Evolutionary conservation across 2,888 invertebrate species (phyloP).

Genomic region (Cetonia aurata): DNA sequence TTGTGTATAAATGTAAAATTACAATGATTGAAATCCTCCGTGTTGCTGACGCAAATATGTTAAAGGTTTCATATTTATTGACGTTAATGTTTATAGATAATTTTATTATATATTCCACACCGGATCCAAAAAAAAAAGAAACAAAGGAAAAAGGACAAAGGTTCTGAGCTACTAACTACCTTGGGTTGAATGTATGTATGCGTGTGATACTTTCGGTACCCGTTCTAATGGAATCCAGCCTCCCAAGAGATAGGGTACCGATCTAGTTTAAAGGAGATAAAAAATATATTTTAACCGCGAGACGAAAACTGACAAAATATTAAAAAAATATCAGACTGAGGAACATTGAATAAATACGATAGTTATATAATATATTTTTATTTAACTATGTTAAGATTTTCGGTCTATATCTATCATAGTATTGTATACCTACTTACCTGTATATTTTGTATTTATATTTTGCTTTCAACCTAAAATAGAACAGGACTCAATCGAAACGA

Average conservation of each 20-base stretch:
- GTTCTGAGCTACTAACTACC: background rate
- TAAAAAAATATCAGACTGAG: constrained; percentile 37
- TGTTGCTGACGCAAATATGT: constrained; percentile 28
- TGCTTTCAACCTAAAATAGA: constrained; percentile 4
- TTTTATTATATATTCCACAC: background rate
- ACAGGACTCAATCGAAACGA: constrained; percentile 14
- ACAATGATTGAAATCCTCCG: constrained; percentile 26
- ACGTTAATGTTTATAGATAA: constrained; percentile 27
- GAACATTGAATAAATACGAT: constrained; percentile 31
- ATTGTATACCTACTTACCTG: constrained; percentile 27
- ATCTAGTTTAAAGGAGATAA: constrained; percentile 9
- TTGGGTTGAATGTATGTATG: background rate
- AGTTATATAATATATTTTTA: constrained; percentile 31
- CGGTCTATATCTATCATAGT: constrained; percentile 15
- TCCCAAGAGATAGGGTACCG: constrained; percentile 59
- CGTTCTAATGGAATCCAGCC: constrained; percentile 61
- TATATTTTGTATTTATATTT: constrained; percentile 32
- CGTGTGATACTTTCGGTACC: constrained; percentile 32
- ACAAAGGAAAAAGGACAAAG: background rate
- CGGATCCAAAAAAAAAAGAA: constrained; percentile 7
- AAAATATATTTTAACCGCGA: constrained; percentile 6
- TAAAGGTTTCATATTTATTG: constrained; percentile 31
- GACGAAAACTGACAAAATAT: constrained; percentile 30
- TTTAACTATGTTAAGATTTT: constrained; percentile 30
- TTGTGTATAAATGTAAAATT: constrained; percentile 45